Base-by-base conservation (phyloP, 2,113 vertebrate genomes). In the Empidonax alnorum region DNA sequence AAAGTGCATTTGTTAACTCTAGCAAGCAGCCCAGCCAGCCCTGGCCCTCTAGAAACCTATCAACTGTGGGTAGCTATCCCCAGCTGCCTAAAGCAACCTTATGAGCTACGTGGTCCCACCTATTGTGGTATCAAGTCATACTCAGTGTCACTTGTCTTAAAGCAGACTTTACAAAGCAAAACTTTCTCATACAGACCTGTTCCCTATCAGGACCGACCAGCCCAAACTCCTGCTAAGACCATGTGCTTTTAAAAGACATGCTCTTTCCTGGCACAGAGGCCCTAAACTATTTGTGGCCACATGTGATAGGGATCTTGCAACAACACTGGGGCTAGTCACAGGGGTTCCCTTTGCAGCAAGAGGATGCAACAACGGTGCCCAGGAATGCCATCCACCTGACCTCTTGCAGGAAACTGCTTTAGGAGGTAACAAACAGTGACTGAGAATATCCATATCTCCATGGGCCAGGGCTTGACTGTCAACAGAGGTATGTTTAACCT, bases 161-260 rank as follows among this genome's bases (percentile, higher is more conserved):
- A 50, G 42, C 25, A 24, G 7, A 6, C 31, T 56, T 74, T 30
- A 37, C 13, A 25, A 3, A 37, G 44, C 27, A 31, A 42, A 74
- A 56, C 12, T 39, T 59, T 7, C 69, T 67, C 73, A 37, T 25
- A 44, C 4, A 18, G 68, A 65, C 24, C 49, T 61, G 27, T 21
- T 61, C 22, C 50, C 68, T 15, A 37, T 1, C 31, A 63, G 50
- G 20, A 88, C 25, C 53, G 79, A 35, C 22, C 33, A 71, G 39
- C 14, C 39, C 59, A 79, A 55, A 9, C 39, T 61, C 10, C 47
- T 41, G 61, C 24, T 55, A 69, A 71, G 27, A 33, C 18, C 50
- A 52, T 9, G 14, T 39, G 56, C 74, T 50, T 72, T 67, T n/a
- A 56, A 39, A 71, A 67, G 31, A 59, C 0, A 0, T 6, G 7